Evolutionary conservation across 1,140 invertebrate species (phyloP), one percentile per base, ranked within the genome.

Genomic region (Neodiprion virginianus): DNA sequence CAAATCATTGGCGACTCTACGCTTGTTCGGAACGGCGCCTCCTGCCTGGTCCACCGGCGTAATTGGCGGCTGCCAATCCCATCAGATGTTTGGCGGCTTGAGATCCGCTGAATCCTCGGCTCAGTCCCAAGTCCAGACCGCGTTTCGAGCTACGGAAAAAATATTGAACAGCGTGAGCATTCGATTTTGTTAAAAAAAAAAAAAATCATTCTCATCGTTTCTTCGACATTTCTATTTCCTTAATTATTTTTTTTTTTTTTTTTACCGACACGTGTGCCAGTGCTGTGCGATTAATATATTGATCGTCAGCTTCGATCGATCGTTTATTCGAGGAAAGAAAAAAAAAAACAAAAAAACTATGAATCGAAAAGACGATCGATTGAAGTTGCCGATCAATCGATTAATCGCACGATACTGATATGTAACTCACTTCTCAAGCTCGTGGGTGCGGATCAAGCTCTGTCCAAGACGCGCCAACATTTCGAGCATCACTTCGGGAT

Each of bases 11-110:
- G 17, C 10, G 53, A 23, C 71, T 81, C 80, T 83, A 82, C 74
- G 80, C 82, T 76, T 85, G 83, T 75, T 90, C 90, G 67, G 92
- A 92, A 69, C 95, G 92, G 80, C 94, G 92, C 92, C 94, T 95
- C 86, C 95, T 92, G 74, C 95, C 95, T 7, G 95, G 95, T 9
- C 95, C 95, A 8, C 93, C 93, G n/a, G 95, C 94, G 86, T 93
- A 96, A 86, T 95, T 95, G 77, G 95, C 95, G 1, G 95, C 94
- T 67, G 95, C 93, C 66, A 96, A 84, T 1, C 95, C 96, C 94
- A 97, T 96, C 79, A 96, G 89, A 85, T 97, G 95, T 86, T 96
- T 96, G 80, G 95, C 96, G 67, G 96, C 94, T 81, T 96, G 93
- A 40, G 95, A 94, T 0, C 95, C 96, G 61, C 95, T 96, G 86